Evolutionary conservation across 1,140 invertebrate species (phyloP).

Genomic region (Holcopasites calliopsidis): DNA sequence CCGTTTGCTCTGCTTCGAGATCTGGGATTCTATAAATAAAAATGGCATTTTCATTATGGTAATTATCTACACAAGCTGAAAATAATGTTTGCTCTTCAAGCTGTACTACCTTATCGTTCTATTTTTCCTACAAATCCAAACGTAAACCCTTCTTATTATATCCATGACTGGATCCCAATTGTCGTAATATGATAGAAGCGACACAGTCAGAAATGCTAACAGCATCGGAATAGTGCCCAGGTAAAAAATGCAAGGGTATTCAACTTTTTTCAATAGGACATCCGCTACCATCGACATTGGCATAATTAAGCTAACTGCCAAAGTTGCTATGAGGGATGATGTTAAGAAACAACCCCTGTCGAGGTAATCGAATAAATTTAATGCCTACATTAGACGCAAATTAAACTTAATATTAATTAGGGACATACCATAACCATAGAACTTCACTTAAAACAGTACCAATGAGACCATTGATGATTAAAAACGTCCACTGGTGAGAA

Average conservation of each 20-base stretch:
- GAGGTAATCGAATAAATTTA: conserved; percentile 4
- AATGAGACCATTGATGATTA: conserved; percentile 91
- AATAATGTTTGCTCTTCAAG: conserved; percentile 1
- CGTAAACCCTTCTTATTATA: conserved; percentile 82
- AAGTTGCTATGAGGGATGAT: conserved; percentile 91
- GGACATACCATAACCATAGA: conserved; percentile 91
- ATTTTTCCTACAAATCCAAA: conserved; percentile 79
- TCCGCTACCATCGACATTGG: conserved; percentile 92
- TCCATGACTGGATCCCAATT: conserved; percentile 91
- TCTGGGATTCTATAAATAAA: conserved; percentile 82
- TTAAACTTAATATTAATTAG: not conserved
- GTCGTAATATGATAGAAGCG: conserved; percentile 89
- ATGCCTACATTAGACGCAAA: not conserved
- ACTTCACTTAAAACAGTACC: conserved; percentile 93
- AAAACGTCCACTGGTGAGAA: conserved; percentile 87
- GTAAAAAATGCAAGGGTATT: conserved; percentile 89
- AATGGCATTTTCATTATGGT: conserved; percentile 14
- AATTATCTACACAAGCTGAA: not conserved
- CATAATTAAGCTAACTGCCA: conserved; percentile 91
- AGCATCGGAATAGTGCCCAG: conserved; percentile 89
- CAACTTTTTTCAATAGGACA: conserved; percentile 86
- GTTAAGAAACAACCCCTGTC: conserved; percentile 93
- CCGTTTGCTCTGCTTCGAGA: conserved; percentile 86
- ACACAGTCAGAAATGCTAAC: conserved; percentile 87
- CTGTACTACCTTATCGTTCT: conserved; percentile 78